phyloP scores from a whole-genome alignment of 2,888 invertebrate genomes.

The Brenthis hecate region DNA sequence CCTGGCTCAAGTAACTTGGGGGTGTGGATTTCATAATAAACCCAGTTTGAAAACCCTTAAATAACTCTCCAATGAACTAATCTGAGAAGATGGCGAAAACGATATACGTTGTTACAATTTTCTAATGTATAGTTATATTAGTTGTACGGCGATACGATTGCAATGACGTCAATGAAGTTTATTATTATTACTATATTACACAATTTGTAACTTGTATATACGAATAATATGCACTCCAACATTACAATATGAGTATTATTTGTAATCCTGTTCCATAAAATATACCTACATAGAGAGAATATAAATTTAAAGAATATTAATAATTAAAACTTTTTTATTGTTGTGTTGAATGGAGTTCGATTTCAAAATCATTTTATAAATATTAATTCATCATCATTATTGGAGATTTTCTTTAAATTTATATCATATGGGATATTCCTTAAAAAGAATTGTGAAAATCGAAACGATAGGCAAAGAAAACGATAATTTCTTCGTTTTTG shows the following conservation, averaged over 20 bases:
- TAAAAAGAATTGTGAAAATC: too few relatives aligned
- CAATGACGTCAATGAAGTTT: slow-evolving; percentile 19
- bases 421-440: too few relatives aligned
- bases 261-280: neutral
- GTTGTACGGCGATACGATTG: slow-evolving; percentile 7
- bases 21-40: slow-evolving; percentile 3
- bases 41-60: neutral
- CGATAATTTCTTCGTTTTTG: too few relatives aligned
- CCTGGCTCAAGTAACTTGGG: slow-evolving; percentile 4
- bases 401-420: too few relatives aligned
- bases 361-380: too few relatives aligned
- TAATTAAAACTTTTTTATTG: neutral
- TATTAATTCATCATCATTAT: too few relatives aligned
- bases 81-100: neutral
- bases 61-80: neutral
- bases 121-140: slow-evolving; percentile 1
- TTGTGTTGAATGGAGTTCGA: too few relatives aligned
- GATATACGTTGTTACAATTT: neutral
- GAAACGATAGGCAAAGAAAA: too few relatives aligned
- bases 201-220: slow-evolving; percentile 67
- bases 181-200: slow-evolving; percentile 44
- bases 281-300: neutral
- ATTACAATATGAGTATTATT: slow-evolving; percentile 20
- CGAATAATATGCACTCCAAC: slow-evolving; percentile 40
- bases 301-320: neutral